Conservation (phyloP, 1,140 invertebrate genomes). For the Drosophila lacteicornis region DNA sequence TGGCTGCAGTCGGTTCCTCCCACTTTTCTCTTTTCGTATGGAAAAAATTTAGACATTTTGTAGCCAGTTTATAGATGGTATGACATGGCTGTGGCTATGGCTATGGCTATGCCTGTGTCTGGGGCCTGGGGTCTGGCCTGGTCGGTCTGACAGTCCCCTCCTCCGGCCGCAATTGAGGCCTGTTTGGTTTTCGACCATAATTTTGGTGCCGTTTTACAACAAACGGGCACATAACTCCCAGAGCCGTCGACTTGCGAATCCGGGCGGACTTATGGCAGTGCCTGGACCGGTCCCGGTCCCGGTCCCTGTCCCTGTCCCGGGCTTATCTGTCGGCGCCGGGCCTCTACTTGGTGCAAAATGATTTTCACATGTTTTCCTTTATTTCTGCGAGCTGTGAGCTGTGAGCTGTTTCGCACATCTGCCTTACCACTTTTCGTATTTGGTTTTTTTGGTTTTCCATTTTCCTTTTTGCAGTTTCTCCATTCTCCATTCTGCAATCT, state of each 20-base stretch:
- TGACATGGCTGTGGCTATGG: slow-evolving; percentile 7
- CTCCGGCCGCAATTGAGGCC: slow-evolving; percentile 50
- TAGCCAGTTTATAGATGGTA: slow-evolving; percentile 76
- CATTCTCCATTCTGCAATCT: slow-evolving; percentile 1
- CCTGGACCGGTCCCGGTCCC: slow-evolving; percentile 34
- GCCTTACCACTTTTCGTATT: slow-evolving; percentile 49
- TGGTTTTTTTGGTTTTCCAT: slow-evolving; percentile 13
- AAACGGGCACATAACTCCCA: slow-evolving; percentile 75
- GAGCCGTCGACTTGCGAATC: slow-evolving; percentile 43
- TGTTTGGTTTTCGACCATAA: slow-evolving; percentile 80
- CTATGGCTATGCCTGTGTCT: neutral
- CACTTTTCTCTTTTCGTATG: slow-evolving; percentile 28
- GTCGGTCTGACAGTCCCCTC: neutral
- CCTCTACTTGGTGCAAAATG: slow-evolving; percentile 56
- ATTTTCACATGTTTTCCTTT: slow-evolving; percentile 77
- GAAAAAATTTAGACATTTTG: slow-evolving; percentile 73
- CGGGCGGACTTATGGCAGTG: slow-evolving; percentile 15
- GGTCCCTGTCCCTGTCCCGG: slow-evolving; percentile 20
- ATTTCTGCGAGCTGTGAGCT: slow-evolving; percentile 24
- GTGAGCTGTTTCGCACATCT: slow-evolving; percentile 51
- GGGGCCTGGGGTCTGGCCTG: slow-evolving; percentile 1
- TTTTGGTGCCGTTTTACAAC: slow-evolving; percentile 76
- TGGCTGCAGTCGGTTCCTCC: slow-evolving; percentile 33
- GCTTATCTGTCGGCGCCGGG: slow-evolving; percentile 65
- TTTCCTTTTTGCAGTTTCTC: neutral